phyloP scores from a whole-genome alignment of 2,797 vertebrate genomes.

The Pangasius sanitwongsei region DNA sequence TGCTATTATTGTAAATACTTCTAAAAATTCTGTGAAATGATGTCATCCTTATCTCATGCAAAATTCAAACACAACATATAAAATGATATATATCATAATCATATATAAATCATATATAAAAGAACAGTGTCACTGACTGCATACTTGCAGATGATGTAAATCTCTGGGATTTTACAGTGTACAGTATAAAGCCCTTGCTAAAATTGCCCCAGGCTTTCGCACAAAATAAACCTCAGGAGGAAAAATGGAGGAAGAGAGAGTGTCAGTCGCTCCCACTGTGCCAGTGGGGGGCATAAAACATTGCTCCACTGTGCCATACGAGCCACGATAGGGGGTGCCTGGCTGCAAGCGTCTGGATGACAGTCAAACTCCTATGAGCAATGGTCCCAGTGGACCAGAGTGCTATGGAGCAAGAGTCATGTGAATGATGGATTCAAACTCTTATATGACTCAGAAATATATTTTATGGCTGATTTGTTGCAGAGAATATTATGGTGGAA shows the following conservation, averaged over 20 bases:
- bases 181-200: slow-evolving; percentile 20
- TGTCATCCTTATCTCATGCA: background rate
- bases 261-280: slow-evolving; percentile 44
- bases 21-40: background rate
- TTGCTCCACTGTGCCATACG: slow-evolving; percentile 40
- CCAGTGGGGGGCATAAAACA: slow-evolving; percentile 44
- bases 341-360: slow-evolving; percentile 24
- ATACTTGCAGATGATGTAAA: slow-evolving; percentile 15
- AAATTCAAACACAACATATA: background rate
- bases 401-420: background rate
- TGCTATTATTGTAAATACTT: background rate
- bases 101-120: background rate
- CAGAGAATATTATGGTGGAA: background rate
- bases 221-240: slow-evolving; percentile 30
- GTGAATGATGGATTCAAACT: slow-evolving; percentile 5
- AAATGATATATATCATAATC: no score
- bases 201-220: background rate
- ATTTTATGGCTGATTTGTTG: background rate
- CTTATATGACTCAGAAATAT: slow-evolving; percentile 5
- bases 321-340: slow-evolving; percentile 46
- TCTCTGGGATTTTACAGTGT: background rate
- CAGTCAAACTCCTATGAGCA: slow-evolving; percentile 41
- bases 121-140: background rate
- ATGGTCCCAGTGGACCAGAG: slow-evolving; percentile 30
- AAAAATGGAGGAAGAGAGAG: slow-evolving; percentile 8